A percentile compares a stretch with the other conserved stretches of the same genome.
phyloP scores from a whole-genome alignment of 2,113 vertebrate genomes.

The Alouatta palliata region DNA sequence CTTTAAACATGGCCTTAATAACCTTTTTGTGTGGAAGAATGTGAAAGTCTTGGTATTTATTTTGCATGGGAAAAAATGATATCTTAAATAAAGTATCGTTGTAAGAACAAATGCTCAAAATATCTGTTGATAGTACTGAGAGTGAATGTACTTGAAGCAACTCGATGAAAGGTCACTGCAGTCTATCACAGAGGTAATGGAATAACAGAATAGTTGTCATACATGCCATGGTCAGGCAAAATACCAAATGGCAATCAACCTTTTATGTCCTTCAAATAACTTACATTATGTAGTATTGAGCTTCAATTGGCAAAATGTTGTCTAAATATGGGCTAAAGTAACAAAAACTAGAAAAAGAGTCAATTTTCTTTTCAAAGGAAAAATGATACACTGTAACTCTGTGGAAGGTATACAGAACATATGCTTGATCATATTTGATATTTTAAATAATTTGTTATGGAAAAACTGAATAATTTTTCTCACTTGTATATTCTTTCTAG shows the following conservation, averaged over 20 bases:
- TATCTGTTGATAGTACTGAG: background rate
- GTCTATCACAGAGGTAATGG: slow-evolving; percentile 5
- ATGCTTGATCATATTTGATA: background rate
- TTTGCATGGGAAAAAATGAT: background rate
- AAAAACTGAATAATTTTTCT: background rate
- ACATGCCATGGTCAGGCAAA: background rate
- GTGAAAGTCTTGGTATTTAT: slow-evolving; percentile 1
- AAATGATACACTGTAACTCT: background rate
- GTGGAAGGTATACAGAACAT: background rate
- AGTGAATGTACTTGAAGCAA: background rate
- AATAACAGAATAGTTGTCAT: background rate
- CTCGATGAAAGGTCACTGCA: background rate
- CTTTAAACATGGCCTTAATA: background rate
- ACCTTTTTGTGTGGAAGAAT: slow-evolving; percentile 27
- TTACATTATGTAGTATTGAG: background rate
- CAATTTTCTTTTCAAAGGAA: background rate
- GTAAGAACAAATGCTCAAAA: slow-evolving; percentile 42
- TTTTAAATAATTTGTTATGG: background rate
- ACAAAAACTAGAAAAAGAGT: background rate
- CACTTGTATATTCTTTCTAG: background rate
- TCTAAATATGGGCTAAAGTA: background rate
- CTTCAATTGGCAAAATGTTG: background rate
- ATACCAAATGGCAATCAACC: background rate
- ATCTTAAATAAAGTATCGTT: slow-evolving; percentile 41
- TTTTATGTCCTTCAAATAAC: background rate